Evolutionary conservation across 1,140 invertebrate genomes (phyloP).

Genomic region (Acarapis woodi): DNA sequence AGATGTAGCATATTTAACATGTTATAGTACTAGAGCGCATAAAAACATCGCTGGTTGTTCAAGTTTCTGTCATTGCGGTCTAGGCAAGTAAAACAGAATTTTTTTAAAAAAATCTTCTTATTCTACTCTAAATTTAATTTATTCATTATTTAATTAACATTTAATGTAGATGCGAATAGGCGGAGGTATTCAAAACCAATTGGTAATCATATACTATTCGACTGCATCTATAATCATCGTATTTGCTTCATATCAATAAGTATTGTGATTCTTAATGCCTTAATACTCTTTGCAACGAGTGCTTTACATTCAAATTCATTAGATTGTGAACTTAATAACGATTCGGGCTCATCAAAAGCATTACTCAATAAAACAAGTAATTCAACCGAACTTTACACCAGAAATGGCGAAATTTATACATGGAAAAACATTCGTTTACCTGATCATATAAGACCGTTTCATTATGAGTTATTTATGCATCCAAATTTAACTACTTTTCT

Average conservation of each 20-base stretch:
- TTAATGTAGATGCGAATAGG: neutral
- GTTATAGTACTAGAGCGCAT: constrained; percentile 18
- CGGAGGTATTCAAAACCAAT: neutral
- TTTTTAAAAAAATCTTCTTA: constrained; percentile 1
- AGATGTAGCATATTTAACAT: constrained; percentile 70
- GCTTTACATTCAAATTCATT: no score
- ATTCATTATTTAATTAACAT: neutral
- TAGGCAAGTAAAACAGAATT: neutral
- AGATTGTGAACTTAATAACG: neutral
- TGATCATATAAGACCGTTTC: constrained; percentile 37
- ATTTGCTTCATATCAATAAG: constrained; percentile 26
- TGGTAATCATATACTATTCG: constrained; percentile 1
- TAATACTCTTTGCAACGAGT: neutral
- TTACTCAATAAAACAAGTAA: constrained; percentile 10
- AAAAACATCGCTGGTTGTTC: constrained; percentile 19
- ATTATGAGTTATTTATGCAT: constrained; percentile 43
- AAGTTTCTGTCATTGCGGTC: constrained; percentile 15
- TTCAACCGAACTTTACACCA: constrained; percentile 10
- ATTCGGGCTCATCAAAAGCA: neutral
- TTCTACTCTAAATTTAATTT: neutral
- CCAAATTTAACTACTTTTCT: constrained; percentile 68
- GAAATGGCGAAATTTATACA: constrained; percentile 39
- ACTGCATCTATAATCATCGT: neutral
- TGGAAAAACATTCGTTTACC: constrained; percentile 66
- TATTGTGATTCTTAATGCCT: constrained; percentile 21